A percentile compares a stretch with the other conserved stretches of the same genome.
Conservation (phyloP, 2,888 invertebrate genomes). For the Tetheella fluctuosa region DNA sequence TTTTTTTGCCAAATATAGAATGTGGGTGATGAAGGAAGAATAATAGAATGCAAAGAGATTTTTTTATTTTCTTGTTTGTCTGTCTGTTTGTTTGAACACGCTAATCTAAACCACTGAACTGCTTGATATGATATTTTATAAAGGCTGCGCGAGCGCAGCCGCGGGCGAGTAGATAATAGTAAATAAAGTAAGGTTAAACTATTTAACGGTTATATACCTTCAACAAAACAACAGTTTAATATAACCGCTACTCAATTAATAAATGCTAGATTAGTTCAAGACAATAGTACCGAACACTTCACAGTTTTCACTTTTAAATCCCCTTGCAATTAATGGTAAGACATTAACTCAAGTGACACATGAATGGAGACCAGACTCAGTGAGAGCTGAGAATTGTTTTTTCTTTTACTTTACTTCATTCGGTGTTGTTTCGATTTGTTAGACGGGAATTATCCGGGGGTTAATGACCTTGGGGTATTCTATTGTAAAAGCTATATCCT, state of each 20-base stretch:
- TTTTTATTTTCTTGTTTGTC: too few relatives aligned
- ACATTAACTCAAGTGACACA: not conserved
- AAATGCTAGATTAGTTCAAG: not conserved
- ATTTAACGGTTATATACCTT: too few relatives aligned
- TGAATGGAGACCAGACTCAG: not conserved
- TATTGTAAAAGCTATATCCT: not conserved
- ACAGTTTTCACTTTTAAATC: not conserved
- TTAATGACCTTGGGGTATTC: not conserved
- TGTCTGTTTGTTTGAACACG: too few relatives aligned
- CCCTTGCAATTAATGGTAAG: not conserved
- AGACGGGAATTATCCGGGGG: not conserved
- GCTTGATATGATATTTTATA: too few relatives aligned
- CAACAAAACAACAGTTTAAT: too few relatives aligned
- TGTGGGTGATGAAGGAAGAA: too few relatives aligned
- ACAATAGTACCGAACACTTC: not conserved
- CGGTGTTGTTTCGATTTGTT: not conserved
- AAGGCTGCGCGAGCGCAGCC: too few relatives aligned
- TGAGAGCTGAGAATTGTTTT: conserved; percentile 2
- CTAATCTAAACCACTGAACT: too few relatives aligned
- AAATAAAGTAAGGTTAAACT: too few relatives aligned
- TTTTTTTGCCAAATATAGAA: too few relatives aligned
- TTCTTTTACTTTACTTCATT: not conserved
- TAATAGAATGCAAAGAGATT: too few relatives aligned
- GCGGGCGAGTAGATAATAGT: too few relatives aligned
- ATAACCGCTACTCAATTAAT: not conserved